These are phyloP conservation scores for Muricea muricata DNA, from an alignment of 92 coral and sea anemone genomes.

Conservation along the genomic window DNA sequence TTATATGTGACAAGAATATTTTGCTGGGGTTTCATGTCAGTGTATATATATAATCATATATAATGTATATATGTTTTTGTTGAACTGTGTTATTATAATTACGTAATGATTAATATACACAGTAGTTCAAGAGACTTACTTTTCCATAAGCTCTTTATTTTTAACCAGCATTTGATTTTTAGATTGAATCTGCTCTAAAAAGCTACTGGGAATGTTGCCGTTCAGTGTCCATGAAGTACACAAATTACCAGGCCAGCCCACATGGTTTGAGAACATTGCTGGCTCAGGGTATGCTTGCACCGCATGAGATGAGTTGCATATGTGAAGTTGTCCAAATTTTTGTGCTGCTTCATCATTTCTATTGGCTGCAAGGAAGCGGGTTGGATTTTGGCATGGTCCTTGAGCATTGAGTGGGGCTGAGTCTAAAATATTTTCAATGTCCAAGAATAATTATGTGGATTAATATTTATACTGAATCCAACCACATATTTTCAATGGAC, in stretches of 20 bases:
- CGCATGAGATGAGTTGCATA: background rate
- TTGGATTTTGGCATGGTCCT: background rate
- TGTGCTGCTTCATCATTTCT: background rate
- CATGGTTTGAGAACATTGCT: background rate
- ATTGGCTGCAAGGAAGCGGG: background rate
- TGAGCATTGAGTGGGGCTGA: conserved; percentile 4
- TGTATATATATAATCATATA: background rate
- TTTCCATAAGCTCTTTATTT: conserved; percentile 30
- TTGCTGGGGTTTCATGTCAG: too few species aligned
- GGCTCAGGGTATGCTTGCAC: conserved; percentile 6
- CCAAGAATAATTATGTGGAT: too few species aligned
- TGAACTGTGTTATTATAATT: too few species aligned
- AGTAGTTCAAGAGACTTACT: conserved; percentile 3
- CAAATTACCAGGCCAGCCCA: background rate
- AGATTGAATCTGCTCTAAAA: conserved; percentile 1
- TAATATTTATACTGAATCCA: too few species aligned
- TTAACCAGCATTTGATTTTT: conserved; percentile 13
- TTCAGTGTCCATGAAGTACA: background rate
- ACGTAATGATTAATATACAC: background rate
- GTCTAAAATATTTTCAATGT: conserved; percentile 1
- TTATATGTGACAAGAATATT: too few species aligned
- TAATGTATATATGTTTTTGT: background rate
- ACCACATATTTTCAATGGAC: too few species aligned
- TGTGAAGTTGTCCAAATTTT: conserved; percentile 3
- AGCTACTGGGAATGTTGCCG: background rate